Evolutionary conservation across 2,888 invertebrate species (phyloP).

Genomic region (Ctena decussata): DNA sequence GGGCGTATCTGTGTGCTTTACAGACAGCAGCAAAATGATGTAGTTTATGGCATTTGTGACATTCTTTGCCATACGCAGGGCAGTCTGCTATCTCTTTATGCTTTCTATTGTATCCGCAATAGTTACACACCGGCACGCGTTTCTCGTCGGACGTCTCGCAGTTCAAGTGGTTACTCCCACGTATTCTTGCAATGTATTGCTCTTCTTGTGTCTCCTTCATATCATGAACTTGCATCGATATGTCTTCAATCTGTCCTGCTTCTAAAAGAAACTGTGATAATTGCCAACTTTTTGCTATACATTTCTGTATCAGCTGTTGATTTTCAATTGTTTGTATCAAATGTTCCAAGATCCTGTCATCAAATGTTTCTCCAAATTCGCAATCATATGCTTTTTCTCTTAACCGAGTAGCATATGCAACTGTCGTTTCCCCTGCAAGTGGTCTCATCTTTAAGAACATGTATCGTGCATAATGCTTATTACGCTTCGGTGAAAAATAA

Average conservation of each 20-base stretch:
- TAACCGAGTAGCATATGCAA: neutral
- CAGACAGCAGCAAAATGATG: neutral
- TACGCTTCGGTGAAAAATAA: neutral
- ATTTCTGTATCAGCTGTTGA: neutral
- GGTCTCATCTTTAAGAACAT: conserved; percentile 14
- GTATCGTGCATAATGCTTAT: conserved; percentile 13
- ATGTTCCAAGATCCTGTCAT: conserved; percentile 21
- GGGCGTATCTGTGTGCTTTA: neutral
- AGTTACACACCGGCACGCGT: neutral
- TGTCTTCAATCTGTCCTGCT: conserved; percentile 21
- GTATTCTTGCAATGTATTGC: neutral
- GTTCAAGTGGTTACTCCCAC: neutral
- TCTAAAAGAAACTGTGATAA: neutral
- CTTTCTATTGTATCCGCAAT: neutral
- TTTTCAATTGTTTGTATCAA: conserved; percentile 17
- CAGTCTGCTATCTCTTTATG: neutral
- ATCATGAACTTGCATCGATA: neutral
- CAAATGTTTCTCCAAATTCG: neutral
- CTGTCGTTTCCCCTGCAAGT: neutral
- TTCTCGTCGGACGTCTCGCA: neutral
- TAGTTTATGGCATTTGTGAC: neutral
- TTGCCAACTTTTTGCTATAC: neutral
- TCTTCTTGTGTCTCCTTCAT: neutral
- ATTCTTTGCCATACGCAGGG: neutral
- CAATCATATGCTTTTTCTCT: conserved; percentile 2